Evolutionary conservation across 2,888 invertebrate genomes (phyloP).

Genomic region (Phanerotoma sp.): DNA sequence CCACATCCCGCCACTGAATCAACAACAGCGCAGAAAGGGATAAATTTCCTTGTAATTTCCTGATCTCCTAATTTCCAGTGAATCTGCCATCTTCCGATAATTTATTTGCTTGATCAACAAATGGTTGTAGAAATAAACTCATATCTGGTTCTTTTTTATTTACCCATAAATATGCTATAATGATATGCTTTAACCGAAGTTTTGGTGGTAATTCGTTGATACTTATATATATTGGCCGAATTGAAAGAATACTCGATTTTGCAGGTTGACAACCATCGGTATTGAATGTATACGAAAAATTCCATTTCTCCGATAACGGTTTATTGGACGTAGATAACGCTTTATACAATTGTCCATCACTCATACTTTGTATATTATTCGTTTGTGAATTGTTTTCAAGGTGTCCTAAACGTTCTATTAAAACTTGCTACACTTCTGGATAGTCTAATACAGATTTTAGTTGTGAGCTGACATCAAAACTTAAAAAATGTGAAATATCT

Average conservation of each 20-base stretch:
- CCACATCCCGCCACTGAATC: no score
- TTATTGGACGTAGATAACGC: not conserved
- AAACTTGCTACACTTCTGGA: not conserved
- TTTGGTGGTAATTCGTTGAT: no score
- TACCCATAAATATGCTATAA: conserved; percentile 26
- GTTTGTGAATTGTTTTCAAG: not conserved
- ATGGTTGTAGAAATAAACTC: conserved; percentile 21
- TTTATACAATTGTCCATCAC: conserved; percentile 3
- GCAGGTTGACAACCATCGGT: conserved; percentile 27
- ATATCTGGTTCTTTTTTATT: conserved; percentile 27
- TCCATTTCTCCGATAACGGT: not conserved
- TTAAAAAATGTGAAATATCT: not conserved
- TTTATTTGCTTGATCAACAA: no score
- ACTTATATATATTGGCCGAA: conserved; percentile 31
- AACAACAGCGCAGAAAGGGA: no score
- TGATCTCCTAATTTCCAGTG: no score
- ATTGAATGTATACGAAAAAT: conserved; percentile 28
- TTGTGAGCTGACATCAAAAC: not conserved
- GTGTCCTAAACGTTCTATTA: not conserved
- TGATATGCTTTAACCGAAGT: conserved; percentile 13
- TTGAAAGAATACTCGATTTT: conserved; percentile 21
- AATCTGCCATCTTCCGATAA: no score
- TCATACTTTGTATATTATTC: not conserved
- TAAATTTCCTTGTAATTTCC: no score
- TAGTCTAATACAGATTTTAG: not conserved